Conservation (phyloP, 2,113 vertebrate species). For the Regulus satrapa region DNA sequence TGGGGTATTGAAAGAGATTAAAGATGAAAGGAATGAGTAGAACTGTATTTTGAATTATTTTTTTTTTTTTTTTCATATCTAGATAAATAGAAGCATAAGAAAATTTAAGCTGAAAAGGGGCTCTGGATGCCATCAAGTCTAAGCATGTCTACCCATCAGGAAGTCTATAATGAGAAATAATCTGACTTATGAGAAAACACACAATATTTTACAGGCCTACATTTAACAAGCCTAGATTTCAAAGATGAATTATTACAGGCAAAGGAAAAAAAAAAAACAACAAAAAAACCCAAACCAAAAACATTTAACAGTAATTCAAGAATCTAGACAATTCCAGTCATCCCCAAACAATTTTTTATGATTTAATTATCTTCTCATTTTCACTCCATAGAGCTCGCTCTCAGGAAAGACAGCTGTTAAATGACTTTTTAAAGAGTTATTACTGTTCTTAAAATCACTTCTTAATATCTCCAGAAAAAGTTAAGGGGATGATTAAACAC, state of each 20-base stretch:
- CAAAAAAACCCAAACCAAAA: too few relatives aligned
- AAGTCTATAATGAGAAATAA: background rate
- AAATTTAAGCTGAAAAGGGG: background rate
- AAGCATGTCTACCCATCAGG: background rate
- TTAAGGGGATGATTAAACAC: slow-evolving; percentile 10
- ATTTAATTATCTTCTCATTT: slow-evolving; percentile 46
- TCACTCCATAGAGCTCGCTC: background rate
- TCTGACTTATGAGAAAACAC: background rate
- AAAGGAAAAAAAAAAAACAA: background rate
- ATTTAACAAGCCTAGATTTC: background rate
- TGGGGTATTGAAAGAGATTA: background rate
- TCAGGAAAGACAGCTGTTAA: slow-evolving; percentile 15
- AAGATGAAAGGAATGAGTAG: background rate
- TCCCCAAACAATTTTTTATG: slow-evolving; percentile 43
- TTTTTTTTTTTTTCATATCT: background rate
- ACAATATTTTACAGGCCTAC: background rate
- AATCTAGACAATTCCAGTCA: background rate
- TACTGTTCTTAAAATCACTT: slow-evolving; percentile 21
- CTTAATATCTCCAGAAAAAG: background rate
- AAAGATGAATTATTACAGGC: background rate
- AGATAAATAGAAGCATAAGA: background rate
- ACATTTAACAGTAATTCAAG: slow-evolving; percentile 9
- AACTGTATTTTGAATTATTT: background rate
- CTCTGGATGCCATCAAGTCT: background rate
- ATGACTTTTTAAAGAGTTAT: slow-evolving; percentile 30